These are phyloP conservation scores for Aphodius granarius DNA, from an alignment of 2,888 invertebrate genomes.

Conservation along the genomic window DNA sequence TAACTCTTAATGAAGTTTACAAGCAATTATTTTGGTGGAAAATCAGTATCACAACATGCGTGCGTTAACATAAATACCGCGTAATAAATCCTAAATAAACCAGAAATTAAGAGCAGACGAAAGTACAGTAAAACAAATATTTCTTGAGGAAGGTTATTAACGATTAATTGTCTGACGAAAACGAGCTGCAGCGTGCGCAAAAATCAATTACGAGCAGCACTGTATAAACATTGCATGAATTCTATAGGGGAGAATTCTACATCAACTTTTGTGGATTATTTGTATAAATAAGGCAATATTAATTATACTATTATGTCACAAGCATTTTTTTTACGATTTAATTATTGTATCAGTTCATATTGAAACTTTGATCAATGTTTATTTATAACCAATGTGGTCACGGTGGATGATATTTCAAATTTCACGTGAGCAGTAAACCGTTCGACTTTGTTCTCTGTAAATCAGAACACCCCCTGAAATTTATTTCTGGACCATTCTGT, in stretches of 20 bases:
- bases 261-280: too few species aligned
- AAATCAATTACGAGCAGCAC: background rate
- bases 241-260: too few species aligned
- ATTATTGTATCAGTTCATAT: background rate
- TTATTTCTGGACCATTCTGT: background rate
- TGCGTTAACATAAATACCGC: background rate
- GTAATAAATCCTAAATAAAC: background rate
- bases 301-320: background rate
- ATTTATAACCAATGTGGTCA: background rate
- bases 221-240: background rate
- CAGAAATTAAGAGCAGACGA: background rate
- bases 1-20: too few species aligned
- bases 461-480: background rate
- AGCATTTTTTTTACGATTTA: background rate
- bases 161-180: background rate
- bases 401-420: background rate
- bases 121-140: background rate
- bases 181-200: background rate
- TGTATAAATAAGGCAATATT: too few species aligned
- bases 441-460: background rate
- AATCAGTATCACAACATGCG: background rate
- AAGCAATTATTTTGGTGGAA: background rate
- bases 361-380: background rate
- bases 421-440: background rate
- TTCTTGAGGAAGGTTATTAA: background rate